Conservation (phyloP, 2,797 vertebrate species). For the Microhierax caerulescens region DNA sequence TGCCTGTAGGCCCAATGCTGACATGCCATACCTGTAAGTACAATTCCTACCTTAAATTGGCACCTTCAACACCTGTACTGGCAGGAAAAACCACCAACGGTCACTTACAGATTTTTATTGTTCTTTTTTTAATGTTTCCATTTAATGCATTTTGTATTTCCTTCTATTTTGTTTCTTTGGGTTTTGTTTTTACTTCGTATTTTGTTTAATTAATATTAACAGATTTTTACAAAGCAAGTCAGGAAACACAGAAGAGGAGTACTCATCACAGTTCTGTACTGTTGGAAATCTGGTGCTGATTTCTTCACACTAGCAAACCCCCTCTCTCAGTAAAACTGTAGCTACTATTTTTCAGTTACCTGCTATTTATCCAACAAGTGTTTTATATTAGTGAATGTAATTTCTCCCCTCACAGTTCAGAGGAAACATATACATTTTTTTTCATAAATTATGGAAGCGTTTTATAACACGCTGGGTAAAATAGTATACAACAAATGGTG, state of each 20-base stretch:
- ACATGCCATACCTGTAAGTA: not conserved
- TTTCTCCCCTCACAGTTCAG: not conserved
- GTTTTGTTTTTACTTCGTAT: not conserved
- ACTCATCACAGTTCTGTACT: not conserved
- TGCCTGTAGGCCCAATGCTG: not conserved
- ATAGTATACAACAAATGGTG: not conserved
- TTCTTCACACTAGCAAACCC: not conserved
- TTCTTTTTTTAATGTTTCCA: not conserved
- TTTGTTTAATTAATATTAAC: not conserved
- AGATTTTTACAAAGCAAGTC: not conserved
- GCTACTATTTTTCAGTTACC: not conserved
- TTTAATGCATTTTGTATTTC: not conserved
- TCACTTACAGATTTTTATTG: not conserved
- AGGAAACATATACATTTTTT: not conserved
- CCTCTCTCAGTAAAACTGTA: not conserved
- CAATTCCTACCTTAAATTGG: not conserved
- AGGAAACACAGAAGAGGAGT: not conserved
- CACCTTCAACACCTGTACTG: not conserved
- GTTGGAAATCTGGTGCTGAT: not conserved
- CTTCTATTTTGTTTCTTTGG: not conserved
- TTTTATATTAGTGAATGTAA: not conserved
- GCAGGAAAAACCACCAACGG: not conserved
- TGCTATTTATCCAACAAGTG: not conserved
- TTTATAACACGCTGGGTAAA: not conserved
- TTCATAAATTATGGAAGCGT: not conserved